These are phyloP conservation scores for Sebastiscus albofasciatus DNA, from an alignment of 2,797 vertebrate species.

Conservation along the genomic window DNA sequence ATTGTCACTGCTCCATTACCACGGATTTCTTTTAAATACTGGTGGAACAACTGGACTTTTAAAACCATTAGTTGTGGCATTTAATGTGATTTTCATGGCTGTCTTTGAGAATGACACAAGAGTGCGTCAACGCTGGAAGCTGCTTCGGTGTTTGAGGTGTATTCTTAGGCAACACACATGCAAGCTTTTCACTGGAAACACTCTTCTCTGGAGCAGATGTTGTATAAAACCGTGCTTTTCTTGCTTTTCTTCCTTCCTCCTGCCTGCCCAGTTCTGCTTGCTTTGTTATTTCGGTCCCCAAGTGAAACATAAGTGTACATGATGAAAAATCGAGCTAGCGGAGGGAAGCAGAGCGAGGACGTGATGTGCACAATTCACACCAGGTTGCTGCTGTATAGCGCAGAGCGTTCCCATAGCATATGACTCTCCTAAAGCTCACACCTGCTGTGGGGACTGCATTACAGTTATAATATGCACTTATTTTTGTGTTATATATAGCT, in stretches of 20 bases:
- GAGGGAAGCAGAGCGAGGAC: not conserved
- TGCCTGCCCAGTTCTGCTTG: not conserved
- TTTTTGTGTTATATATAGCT: not conserved
- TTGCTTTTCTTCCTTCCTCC: not conserved
- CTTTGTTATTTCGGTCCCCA: slow-evolving; percentile 16
- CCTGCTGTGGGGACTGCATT: not conserved
- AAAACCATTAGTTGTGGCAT: slow-evolving; percentile 25
- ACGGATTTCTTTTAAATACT: slow-evolving; percentile 15
- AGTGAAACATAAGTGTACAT: not conserved
- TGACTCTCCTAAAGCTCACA: not conserved
- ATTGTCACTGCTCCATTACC: slow-evolving; percentile 29
- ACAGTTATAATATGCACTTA: not conserved
- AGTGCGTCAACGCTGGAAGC: not conserved
- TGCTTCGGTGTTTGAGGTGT: not conserved
- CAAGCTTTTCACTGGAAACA: not conserved
- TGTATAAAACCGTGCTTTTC: not conserved
- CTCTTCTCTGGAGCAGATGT: slow-evolving; percentile 1
- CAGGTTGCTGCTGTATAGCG: not conserved
- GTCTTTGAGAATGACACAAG: slow-evolving; percentile 16
- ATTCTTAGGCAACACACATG: not conserved
- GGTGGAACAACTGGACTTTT: slow-evolving; percentile 31
- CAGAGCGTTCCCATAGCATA: not conserved
- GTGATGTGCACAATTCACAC: not conserved
- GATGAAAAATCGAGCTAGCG: slow-evolving; percentile 3
- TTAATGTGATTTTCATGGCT: slow-evolving; percentile 16